Conservation (phyloP, 2,797 vertebrate species). For the Lutjanus campechanus region DNA sequence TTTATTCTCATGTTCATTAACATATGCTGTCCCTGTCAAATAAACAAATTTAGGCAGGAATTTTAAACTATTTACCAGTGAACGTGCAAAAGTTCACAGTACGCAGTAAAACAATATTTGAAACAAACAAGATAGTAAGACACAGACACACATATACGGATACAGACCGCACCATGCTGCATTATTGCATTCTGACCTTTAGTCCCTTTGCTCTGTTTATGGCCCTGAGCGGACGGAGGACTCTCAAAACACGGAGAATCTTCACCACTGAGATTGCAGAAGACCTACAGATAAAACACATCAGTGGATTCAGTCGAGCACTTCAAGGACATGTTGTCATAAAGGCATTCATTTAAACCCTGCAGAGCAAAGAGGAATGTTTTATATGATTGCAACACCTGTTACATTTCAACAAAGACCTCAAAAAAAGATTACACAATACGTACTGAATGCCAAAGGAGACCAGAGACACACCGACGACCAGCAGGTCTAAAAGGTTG, state of each 20-base stretch:
- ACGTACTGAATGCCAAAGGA: constrained; percentile 99
- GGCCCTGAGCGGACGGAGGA: constrained; percentile 95
- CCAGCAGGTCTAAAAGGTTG: constrained; percentile 97
- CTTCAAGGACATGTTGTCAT: background rate
- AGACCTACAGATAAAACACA: constrained; percentile 84
- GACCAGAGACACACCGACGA: constrained; percentile 97
- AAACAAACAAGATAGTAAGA: too few relatives aligned
- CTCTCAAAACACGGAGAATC: constrained; percentile 96
- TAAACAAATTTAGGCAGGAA: too few relatives aligned
- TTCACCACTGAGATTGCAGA: constrained; percentile 99
- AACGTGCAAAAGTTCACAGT: too few relatives aligned
- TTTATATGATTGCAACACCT: too few relatives aligned
- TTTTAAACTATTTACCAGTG: too few relatives aligned
- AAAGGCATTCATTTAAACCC: background rate
- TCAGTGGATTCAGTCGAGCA: background rate
- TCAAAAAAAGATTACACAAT: constrained; percentile 7
- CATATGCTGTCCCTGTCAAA: too few relatives aligned
- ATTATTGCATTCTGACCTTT: constrained; percentile 86
- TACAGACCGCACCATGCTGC: background rate
- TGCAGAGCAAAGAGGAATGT: background rate
- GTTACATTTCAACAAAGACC: too few relatives aligned
- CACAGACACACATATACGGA: background rate
- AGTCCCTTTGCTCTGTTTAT: constrained; percentile 99
- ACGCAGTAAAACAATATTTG: too few relatives aligned
- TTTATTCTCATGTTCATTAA: too few relatives aligned